Conservation (phyloP, 2,797 vertebrate species). For the Aulostomus chinensis region DNA sequence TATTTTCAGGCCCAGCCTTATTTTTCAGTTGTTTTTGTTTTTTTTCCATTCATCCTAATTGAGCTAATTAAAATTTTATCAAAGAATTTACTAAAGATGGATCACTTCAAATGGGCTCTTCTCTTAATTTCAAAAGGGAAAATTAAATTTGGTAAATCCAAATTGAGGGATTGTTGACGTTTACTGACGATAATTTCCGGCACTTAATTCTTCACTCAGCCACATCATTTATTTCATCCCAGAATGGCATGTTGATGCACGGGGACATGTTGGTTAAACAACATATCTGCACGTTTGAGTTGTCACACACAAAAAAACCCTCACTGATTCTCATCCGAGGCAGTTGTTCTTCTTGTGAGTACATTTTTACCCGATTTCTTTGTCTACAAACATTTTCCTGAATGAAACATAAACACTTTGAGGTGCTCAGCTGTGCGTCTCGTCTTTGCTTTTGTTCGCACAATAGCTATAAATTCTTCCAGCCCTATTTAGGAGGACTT, state of each 20-base stretch:
- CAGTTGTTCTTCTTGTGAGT: neutral
- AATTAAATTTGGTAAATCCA: neutral
- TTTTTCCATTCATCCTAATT: no score
- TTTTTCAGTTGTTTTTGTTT: neutral
- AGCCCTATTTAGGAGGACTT: conserved; percentile 36
- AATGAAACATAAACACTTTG: conserved; percentile 37
- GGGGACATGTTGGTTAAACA: no score
- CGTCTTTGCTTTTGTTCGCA: conserved; percentile 31
- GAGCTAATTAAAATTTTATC: no score
- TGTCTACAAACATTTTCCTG: conserved; percentile 18
- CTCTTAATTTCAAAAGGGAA: neutral
- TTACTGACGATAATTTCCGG: no score
- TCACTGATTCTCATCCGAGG: neutral
- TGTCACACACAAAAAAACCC: no score
- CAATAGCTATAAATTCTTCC: conserved; percentile 44
- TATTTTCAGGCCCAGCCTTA: no score
- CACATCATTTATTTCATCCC: no score
- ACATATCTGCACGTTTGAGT: neutral
- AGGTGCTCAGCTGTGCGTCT: conserved; percentile 18
- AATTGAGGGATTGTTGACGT: neutral
- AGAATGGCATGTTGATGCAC: no score
- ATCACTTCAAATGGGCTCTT: neutral
- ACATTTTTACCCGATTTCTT: conserved; percentile 29
- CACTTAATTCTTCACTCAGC: no score
- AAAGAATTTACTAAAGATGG: no score